Evolutionary conservation across 2,797 vertebrate genomes (phyloP), one percentile per base, ranked within the genome.

Genomic region (Gymnopithys bicolor): DNA sequence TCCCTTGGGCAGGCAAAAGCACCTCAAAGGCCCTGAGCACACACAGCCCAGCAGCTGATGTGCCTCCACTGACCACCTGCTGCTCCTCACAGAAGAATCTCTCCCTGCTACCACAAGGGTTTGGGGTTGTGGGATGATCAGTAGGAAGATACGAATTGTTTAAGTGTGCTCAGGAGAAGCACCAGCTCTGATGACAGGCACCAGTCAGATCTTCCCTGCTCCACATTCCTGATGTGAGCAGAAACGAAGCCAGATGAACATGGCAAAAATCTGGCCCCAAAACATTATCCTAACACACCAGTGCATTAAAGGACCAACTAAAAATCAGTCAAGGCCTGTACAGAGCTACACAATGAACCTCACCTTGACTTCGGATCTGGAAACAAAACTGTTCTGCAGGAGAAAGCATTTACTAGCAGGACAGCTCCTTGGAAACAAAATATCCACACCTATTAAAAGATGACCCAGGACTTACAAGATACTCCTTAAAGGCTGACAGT

Each of bases 1-100:
- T 63, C 45, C 66, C 51, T 25, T 17, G 45, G 35, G 43, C 49
- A 51, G 32, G 46, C 15, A 46, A 41, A 71, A 60, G 67, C 5
- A 15, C 25, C 64, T 37, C 0, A 0, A 59, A 41, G 7, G 19
- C 39, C n/a, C 10, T 0, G 9, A 66, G 79, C n/a, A 64, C 9
- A 37, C 25, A n/a, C 11, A 48, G 28, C 3, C 49, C 60, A 52
- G 64, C 68, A 77, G 66, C 58, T 66, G 30, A 35, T 11, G 15
- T 18, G n/a, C n/a, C 64, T 46, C 49, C 78, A 15, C 11, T 23
- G n/a, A 59, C 84, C 91, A 63, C 67, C 51, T 69, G 48, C 67
- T 49, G 75, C 64, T 60, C 48, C 52, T 37, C 78, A 60, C 24
- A n/a, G 11, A 73, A 19, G 16, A 46, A 35, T 5, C 30, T 39